Evolutionary conservation across 30 jellyfish, hydroid and myxozoan genomes (phyloP).

Genomic region (Haliclystus octoradiatus): DNA sequence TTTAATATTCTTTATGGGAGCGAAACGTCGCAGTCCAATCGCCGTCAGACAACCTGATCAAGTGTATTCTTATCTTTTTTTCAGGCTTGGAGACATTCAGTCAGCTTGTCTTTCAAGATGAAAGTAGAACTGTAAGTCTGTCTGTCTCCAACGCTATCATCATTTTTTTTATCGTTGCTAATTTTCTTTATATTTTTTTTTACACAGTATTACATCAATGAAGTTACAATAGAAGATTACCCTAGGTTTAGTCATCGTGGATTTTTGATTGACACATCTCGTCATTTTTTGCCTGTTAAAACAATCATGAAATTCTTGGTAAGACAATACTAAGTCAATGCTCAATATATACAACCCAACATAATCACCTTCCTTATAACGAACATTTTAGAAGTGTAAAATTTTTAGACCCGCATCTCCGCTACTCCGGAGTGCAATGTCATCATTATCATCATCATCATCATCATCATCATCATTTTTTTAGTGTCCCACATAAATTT

Average conservation of each 20-base stretch:
- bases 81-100: conserved; percentile 65
- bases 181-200: not conserved
- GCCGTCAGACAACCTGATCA: too few relatives aligned
- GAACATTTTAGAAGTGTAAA: not conserved
- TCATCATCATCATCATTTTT: too few relatives aligned
- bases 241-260: conserved; percentile 81
- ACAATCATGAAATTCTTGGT: conserved; percentile 41
- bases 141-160: not conserved
- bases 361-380: too few relatives aligned
- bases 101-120: conserved; percentile 46
- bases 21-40: too few relatives aligned
- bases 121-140: conserved; percentile 14
- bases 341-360: too few relatives aligned
- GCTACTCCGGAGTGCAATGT: too few relatives aligned
- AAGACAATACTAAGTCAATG: not conserved
- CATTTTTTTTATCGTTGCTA: not conserved
- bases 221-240: conserved; percentile 35
- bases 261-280: conserved; percentile 80
- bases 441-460: too few relatives aligned
- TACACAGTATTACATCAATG: conserved; percentile 36
- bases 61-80: too few relatives aligned
- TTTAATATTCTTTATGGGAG: too few relatives aligned
- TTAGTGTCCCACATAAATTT: too few relatives aligned
- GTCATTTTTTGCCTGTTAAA: conserved; percentile 59
- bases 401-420: too few relatives aligned